Evolutionary conservation across 2,113 vertebrate species (phyloP), one percentile per base, ranked within the genome.

Genomic region (Pardalotus punctatus): DNA sequence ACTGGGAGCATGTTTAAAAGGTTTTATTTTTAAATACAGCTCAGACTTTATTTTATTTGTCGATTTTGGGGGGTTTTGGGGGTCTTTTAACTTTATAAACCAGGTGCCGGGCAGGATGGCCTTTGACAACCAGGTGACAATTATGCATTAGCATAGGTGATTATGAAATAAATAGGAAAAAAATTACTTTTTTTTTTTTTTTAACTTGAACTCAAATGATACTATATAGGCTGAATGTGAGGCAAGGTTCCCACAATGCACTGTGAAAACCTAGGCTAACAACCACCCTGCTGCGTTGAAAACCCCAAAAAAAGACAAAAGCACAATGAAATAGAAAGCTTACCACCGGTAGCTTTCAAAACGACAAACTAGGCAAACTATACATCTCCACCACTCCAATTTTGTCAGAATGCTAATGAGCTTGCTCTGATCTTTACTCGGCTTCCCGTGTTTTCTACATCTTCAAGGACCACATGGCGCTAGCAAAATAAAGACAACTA

Each of bases 401-500:
- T 98, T 98, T 98, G 99, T 99, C 98, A 98, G 97, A 98, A 99
- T 99, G 99, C 99, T 99, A 98, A 99, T 99, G 99, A 99, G 99
- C 98, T 98, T 98, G 98, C 98, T 99, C 99, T 99, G 99, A 99
- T 99, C 99, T 99, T 99, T 99, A 99, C 98, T 98, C 98, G 96
- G 99, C 99, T 99, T 99, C 99, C 99, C 99, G 98, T 99, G 99
- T 99, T 99, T 99, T 99, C 98, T 99, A 98, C 99, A 99, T 99
- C 99, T 99, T 99, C 99, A 99, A 99, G 99, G 99, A 99, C 99
- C 99, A 99, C 99, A 99, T 99, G 99, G 99, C 95, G 99, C 99
- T 99, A 98, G 98, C 98, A 98, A 99, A 99, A 99, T 99, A 99
- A 99, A 99, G 99, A 99, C 99, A 99, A 99, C 99, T 99, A 99